Evolutionary conservation across 2,113 vertebrate genomes (phyloP).

Genomic region (Percopsis transmontana): DNA sequence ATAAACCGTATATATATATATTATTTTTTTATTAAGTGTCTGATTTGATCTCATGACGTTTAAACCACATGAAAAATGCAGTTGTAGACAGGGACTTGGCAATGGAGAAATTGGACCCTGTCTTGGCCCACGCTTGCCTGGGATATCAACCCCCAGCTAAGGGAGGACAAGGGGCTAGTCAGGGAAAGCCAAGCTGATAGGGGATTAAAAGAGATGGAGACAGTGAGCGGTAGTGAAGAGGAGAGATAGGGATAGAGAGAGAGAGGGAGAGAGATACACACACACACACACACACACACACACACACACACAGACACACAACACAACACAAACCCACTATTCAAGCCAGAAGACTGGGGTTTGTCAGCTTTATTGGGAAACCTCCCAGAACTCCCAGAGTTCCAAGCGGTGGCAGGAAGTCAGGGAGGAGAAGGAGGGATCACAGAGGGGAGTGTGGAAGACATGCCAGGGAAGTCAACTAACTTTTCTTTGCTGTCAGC

Average conservation of each 20-base stretch:
- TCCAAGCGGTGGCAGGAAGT: constrained; percentile 38
- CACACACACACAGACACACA: constrained; percentile 13
- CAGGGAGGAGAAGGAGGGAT: constrained; percentile 34
- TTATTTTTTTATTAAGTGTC: too few relatives aligned
- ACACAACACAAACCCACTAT: not conserved
- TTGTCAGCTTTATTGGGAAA: constrained; percentile 52
- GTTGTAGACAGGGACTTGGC: too few relatives aligned
- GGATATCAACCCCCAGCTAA: not conserved
- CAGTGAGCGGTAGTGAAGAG: not conserved
- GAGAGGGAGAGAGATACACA: not conserved
- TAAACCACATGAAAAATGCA: not conserved
- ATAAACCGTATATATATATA: not conserved
- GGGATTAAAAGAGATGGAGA: too few relatives aligned
- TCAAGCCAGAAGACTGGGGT: constrained; percentile 47
- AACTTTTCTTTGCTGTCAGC: constrained; percentile 68
- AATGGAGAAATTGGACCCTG: not conserved
- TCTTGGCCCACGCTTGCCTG: not conserved
- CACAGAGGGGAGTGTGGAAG: constrained; percentile 30
- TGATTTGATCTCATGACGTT: not conserved
- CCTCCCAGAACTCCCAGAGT: constrained; percentile 53
- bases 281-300: constrained; percentile 19
- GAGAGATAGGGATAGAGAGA: not conserved
- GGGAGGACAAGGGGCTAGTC: constrained; percentile 23
- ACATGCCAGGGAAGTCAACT: constrained; percentile 44
- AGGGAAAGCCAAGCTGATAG: not conserved